A percentile compares a stretch with the other conserved stretches of the same genome.
phyloP scores from a whole-genome alignment of 2,888 invertebrate genomes.

The Eretmocerus hayati region DNA sequence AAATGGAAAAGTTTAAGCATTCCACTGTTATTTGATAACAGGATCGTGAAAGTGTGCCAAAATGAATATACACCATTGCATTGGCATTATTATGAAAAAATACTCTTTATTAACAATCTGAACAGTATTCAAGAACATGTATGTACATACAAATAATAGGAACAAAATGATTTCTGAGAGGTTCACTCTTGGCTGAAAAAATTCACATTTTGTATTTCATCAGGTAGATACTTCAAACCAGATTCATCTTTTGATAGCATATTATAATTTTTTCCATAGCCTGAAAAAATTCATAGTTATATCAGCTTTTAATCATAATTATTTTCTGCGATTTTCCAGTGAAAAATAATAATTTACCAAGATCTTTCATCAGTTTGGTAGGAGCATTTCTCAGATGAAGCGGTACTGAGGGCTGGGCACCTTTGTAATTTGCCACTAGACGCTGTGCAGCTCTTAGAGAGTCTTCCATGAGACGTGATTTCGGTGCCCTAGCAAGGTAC shows the following conservation, averaged over 20 bases:
- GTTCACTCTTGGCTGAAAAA: conserved; percentile 50
- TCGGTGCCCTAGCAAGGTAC: conserved; percentile 69
- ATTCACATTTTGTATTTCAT: conserved; percentile 56
- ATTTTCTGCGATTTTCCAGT: too few relatives aligned
- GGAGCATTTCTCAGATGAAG: conserved; percentile 73
- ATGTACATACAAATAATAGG: not conserved
- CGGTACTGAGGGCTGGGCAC: conserved; percentile 67
- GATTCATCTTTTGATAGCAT: conserved; percentile 52
- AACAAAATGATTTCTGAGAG: not conserved
- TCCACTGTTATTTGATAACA: too few relatives aligned
- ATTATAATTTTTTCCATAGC: conserved; percentile 60
- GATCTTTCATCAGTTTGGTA: conserved; percentile 66
- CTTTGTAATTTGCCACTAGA: conserved; percentile 56
- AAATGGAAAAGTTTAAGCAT: too few relatives aligned
- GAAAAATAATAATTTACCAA: conserved; percentile 50
- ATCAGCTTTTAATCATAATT: too few relatives aligned
- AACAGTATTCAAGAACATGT: not conserved
- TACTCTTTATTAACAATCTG: too few relatives aligned
- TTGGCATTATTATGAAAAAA: too few relatives aligned
- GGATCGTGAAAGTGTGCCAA: too few relatives aligned
- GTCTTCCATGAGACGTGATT: conserved; percentile 54
- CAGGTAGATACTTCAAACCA: conserved; percentile 60
- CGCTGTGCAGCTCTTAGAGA: conserved; percentile 58
- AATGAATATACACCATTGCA: too few relatives aligned
- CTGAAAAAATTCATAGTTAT: conserved; percentile 42